These are phyloP conservation scores for Oscheius sp. DNA, from an alignment of 2,888 invertebrate species.

Conservation along the genomic window DNA sequence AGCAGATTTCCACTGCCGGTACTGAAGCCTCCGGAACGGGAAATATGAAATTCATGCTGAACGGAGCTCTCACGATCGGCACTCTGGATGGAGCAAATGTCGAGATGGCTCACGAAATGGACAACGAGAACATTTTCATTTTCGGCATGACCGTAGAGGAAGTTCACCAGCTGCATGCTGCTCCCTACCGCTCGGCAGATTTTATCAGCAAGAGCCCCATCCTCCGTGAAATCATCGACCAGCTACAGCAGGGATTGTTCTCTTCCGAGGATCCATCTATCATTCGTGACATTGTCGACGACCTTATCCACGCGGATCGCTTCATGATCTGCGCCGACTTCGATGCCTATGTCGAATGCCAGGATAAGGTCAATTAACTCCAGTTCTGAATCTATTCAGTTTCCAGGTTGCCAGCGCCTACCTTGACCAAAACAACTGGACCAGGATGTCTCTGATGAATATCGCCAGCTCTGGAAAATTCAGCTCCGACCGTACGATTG, in stretches of 20 bases:
- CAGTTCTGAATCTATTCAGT: not conserved
- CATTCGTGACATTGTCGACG: conserved; percentile 89
- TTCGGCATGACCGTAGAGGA: conserved; percentile 90
- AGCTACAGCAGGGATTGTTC: conserved; percentile 95
- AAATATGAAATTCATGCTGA: conserved; percentile 99
- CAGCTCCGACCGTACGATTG: conserved; percentile 93
- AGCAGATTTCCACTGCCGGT: conserved; percentile 98
- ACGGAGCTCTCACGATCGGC: conserved; percentile 97
- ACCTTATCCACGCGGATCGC: conserved; percentile 90
- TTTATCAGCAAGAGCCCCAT: conserved; percentile 92
- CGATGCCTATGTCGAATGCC: conserved; percentile 90
- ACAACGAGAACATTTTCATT: conserved; percentile 94
- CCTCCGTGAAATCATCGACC: conserved; percentile 89
- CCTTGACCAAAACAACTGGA: conserved; percentile 80
- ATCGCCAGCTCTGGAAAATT: conserved; percentile 97
- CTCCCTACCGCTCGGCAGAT: conserved; percentile 86
- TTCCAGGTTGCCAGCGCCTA: conserved; percentile 58
- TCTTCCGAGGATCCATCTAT: conserved; percentile 81
- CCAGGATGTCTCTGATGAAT: conserved; percentile 93
- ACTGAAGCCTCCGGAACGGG: conserved; percentile 99
- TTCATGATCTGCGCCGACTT: conserved; percentile 94
- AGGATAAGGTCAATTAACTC: conserved; percentile 82
- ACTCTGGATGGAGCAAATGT: conserved; percentile 99
- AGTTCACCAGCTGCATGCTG: conserved; percentile 79
- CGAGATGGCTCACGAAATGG: conserved; percentile 96